Base-by-base conservation (phyloP, 2,113 vertebrate genomes). In the Platycercus adscitus region DNA sequence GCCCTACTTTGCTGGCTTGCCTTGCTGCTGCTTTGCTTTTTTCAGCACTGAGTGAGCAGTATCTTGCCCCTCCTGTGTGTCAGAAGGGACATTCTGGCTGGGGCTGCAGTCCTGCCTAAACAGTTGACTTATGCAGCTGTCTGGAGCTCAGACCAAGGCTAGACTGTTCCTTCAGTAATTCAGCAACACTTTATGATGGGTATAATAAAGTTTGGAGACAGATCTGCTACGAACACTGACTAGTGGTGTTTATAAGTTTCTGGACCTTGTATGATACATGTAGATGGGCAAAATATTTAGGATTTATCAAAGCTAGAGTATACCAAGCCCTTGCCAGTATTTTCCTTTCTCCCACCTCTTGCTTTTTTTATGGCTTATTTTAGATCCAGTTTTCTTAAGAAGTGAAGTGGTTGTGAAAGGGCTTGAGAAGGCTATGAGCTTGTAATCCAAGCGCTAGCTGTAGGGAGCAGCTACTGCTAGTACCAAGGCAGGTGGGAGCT, bases 251-350 rank as follows among this genome's bases (percentile, higher is more conserved):
- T 18, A 0, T 13, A n/a, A 11, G 31, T 80, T 86, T 56, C 7
- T 16, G 9, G 31, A 1, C 25, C 10, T 86, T 29, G 6, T 31
- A 5, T 0, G 0, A 5, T 78, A 24, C 2, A 1, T 8, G 7
- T 46, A 84, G 58, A 24, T 73, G 17, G 14, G 17, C 69, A 31
- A n/a, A 69, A 13, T 44, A 49, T 44, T 83, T 66, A 28, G 25
- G 37, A 13, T 72, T 91, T 85, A 11, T 35, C 29, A 58, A 46
- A 50, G 17, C 24, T 47, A 11, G 24, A 71, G 7, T n/a, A 31
- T 53, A 31, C 18, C 8, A 37, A 10, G 9, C 9, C 55, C 16
- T 35, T 87, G 56, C 9, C 8, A 43, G 2, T 15, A 41, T 81
- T 65, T 47, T 33, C 5, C 17, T n/a, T 65, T 73, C 8, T 50